Evolutionary conservation across 2,888 invertebrate genomes (phyloP).

Genomic region (Leptarthrus brevirostris): DNA sequence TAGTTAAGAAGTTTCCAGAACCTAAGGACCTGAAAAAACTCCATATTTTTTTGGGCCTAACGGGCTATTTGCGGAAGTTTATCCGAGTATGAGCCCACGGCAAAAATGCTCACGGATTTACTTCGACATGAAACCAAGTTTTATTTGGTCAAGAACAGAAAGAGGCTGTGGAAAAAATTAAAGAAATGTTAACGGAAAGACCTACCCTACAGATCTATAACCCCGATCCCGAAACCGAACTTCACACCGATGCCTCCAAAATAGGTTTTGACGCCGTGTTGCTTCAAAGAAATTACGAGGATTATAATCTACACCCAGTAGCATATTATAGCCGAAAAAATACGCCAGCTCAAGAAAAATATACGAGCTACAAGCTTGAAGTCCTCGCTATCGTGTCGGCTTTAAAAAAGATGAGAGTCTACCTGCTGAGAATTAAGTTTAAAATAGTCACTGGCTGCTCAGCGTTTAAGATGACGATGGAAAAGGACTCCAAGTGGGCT

Average conservation of each 20-base stretch:
- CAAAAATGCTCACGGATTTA: background rate
- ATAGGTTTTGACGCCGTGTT: constrained; percentile 54
- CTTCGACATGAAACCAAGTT: constrained; percentile 23
- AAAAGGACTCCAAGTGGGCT: constrained; percentile 58
- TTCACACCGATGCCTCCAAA: constrained; percentile 55
- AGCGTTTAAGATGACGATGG: constrained; percentile 59
- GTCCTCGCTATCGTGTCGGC: no score
- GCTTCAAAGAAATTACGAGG: no score
- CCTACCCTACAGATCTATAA: constrained; percentile 54
- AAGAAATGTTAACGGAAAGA: constrained; percentile 35
- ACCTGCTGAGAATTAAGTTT: no score
- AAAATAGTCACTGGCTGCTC: no score
- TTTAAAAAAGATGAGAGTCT: no score
- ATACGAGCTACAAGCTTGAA: constrained; percentile 59
- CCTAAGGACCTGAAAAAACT: constrained; percentile 57
- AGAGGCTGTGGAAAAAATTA: constrained; percentile 51
- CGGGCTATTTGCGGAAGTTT: constrained; percentile 54
- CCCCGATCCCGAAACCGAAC: constrained; percentile 52
- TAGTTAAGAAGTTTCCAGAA: constrained; percentile 56
- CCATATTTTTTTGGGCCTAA: constrained; percentile 57
- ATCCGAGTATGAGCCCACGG: constrained; percentile 46
- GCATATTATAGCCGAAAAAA: no score
- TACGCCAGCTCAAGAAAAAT: constrained; percentile 55
- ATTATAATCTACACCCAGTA: no score
- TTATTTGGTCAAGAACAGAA: constrained; percentile 50